Conservation (phyloP, 1,140 invertebrate genomes). For the Prorops nasuta region DNA sequence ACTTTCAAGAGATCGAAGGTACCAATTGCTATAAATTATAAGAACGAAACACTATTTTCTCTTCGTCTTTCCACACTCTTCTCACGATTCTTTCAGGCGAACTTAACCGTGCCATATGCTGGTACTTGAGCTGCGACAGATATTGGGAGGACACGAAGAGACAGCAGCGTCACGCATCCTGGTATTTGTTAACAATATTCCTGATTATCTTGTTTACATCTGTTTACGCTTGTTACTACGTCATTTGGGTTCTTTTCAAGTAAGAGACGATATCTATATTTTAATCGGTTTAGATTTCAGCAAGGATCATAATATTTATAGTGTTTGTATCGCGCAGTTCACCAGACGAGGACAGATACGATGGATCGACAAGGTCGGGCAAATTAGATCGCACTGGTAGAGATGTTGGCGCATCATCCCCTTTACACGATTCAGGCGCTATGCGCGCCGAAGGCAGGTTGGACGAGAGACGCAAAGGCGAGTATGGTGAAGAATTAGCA, state of each 20-base stretch:
- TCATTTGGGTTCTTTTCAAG: conserved; percentile 88
- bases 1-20: conserved; percentile 86
- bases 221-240: conserved; percentile 84
- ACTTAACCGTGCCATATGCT: conserved; percentile 83
- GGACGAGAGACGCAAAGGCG: conserved; percentile 54
- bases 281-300: neutral
- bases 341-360: conserved; percentile 38
- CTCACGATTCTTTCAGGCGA: conserved; percentile 72
- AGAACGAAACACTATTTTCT: conserved; percentile 1
- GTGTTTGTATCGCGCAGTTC: conserved; percentile 28
- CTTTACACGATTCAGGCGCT: conserved; percentile 52
- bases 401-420: conserved; percentile 37
- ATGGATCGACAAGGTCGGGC: conserved; percentile 50
- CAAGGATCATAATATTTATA: neutral
- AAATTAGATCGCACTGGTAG: conserved; percentile 39
- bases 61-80: too few species aligned
- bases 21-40: conserved; percentile 27
- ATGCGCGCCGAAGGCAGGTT: conserved; percentile 47
- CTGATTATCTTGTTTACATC: conserved; percentile 76
- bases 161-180: conserved; percentile 74
- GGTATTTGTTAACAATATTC: conserved; percentile 72
- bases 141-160: conserved; percentile 84
- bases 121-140: conserved; percentile 86
- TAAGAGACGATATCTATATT: conserved; percentile 57
- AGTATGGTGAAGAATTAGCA: conserved; percentile 46